Evolutionary conservation across 1,140 invertebrate genomes (phyloP), one percentile per base, ranked within the genome.

Genomic region (Pollicipes pollicipes): DNA sequence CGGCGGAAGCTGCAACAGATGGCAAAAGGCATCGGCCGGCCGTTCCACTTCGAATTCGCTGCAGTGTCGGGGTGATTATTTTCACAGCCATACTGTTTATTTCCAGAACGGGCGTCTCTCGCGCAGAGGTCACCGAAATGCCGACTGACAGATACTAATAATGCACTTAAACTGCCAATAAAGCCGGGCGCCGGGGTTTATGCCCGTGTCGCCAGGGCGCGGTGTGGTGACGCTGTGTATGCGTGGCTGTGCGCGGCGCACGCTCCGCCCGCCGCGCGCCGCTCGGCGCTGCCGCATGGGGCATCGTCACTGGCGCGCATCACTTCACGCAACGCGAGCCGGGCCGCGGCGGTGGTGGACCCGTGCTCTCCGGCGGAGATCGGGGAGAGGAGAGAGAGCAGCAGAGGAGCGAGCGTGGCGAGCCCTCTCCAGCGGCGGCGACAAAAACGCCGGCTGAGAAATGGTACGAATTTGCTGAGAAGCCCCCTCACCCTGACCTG

Each of bases 151-250:
- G 45, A 58, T 58, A 58, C 45, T 58, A 58, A 58, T 58, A 58
- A 58, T 58, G 45, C 45, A 58, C 45, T 58, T 58, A 58, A 58
- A 58, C 45, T 58, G 45, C 45, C 45, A 58, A 58, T 58, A 58
- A 58, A 58, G 45, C 45, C 45, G 13, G 45, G 24, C 45, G 45
- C 21, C 45, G 13, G 45, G 45, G 6, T 58, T 58, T 58, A 58
- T 58, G 45, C 24, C 10, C 10, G 45, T 24, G 17, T 58, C 45
- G 45, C 13, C 6, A 10, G 45, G 45, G 24, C 45, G 13, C 45
- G 10, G 13, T 24, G 2, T 21, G 21, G 45, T 58, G 45, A 58
- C 45, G n/a, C n/a, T n/a, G n/a, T n/a, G n/a, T n/a, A n/a, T n/a
- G n/a, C n/a, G n/a, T n/a, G n/a, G n/a, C n/a, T n/a, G n/a, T n/a